Percentiles rank a stretch among this genome's conserved stretches.
phyloP scores from a whole-genome alignment of 2,797 vertebrate species.

The Megalops cyprinoides region DNA sequence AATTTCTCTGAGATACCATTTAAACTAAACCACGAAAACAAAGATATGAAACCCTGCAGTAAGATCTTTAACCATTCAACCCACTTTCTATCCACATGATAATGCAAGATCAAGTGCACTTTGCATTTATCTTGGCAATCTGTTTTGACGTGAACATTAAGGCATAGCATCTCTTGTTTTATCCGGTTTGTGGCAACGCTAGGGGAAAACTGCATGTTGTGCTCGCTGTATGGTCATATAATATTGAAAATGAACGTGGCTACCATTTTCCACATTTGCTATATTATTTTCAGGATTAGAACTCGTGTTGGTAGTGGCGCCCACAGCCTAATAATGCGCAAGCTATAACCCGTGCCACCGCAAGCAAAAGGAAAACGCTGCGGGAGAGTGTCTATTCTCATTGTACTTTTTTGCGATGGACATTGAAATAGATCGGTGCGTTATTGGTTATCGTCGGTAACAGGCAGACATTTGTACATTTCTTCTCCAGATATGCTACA shows the following conservation, averaged over 20 bases:
- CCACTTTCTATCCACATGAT: background rate
- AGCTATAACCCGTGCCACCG: slow-evolving; percentile 11
- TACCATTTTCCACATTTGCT: background rate
- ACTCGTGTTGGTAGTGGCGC: slow-evolving; percentile 24
- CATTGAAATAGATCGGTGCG: slow-evolving; percentile 16
- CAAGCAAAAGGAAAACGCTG: slow-evolving; percentile 17
- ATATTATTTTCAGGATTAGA: slow-evolving; percentile 16
- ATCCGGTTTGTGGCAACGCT: background rate
- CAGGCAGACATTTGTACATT: slow-evolving; percentile 21
- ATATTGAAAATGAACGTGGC: background rate
- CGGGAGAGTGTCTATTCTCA: slow-evolving; percentile 20
- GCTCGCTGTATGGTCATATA: background rate
- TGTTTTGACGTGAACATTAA: slow-evolving; percentile 22
- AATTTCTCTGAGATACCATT: slow-evolving; percentile 20
- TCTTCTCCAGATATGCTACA: slow-evolving; percentile 52
- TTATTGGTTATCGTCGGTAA: slow-evolving; percentile 6
- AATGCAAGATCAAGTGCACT: slow-evolving; percentile 15
- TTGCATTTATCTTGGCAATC: background rate
- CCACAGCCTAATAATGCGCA: slow-evolving; percentile 4
- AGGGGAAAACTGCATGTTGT: background rate
- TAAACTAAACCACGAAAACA: slow-evolving; percentile 4
- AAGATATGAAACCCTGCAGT: slow-evolving; percentile 5
- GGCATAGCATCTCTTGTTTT: background rate
- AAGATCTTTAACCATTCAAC: background rate
- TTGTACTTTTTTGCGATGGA: slow-evolving; percentile 15